Base-by-base conservation (phyloP, 2,797 vertebrate species). In the Odontamblyopus rebecca region DNA sequence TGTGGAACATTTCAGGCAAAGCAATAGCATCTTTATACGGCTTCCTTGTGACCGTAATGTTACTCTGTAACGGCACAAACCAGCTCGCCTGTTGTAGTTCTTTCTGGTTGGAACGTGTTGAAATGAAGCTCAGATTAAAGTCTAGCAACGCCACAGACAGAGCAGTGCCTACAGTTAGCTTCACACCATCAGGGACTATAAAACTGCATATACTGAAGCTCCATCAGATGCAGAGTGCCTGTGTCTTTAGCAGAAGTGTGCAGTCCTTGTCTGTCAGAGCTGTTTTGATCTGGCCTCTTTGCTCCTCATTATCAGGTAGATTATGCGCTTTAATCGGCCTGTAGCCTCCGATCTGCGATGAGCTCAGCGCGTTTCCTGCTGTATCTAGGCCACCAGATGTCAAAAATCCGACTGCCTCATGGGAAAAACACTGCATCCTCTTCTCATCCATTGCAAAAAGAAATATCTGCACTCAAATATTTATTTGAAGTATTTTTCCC, bases 381-480 rank as follows among this genome's bases (percentile, higher is more conserved):
- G 27, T 89, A 91, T 91, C 87, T 86, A 80, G 86, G 88, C 81
- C 88, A 80, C 86, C 88, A 90, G 89, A 90, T 90, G 89, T 90
- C 81, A 85, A 81, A 84, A 83, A 67, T 67, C 80, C 68, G 63
- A 38, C 64, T 74, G 75, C 69, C 82, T 70, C 60, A 38, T 68
- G 77, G 38, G 38, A 44, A 26, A 63, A 41, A 26, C 11, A 27
- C 26, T 23, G 30, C 23, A 12, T 57, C 61, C 61, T 38, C 16
- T 18, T 27, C 26, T 16, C 57, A 27, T 60, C 27, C 57, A 29
- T 13, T 6, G 57, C 27, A 5, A 60, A 30, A 60, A 15, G 12
- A 30, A 30, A 60, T 7, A 16, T 60, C 13, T 29, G 29, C 27
- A 6, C 4, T 30, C 3, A 11, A 26, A 26, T 6, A 7, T 59